Evolutionary conservation across 2,888 invertebrate species (phyloP).

Genomic region (Drosophila gaucha): DNA sequence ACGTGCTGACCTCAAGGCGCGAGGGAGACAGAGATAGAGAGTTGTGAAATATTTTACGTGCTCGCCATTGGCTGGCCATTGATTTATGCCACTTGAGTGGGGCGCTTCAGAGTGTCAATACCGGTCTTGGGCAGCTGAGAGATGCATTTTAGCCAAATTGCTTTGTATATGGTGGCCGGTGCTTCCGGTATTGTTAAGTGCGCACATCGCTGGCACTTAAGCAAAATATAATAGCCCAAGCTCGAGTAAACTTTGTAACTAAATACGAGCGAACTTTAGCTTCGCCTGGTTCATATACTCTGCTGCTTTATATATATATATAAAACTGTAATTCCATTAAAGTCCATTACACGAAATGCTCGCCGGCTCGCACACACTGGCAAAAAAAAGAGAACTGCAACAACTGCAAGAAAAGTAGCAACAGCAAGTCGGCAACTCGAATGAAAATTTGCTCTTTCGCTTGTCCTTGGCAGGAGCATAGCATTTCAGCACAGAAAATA

Average conservation of each 20-base stretch:
- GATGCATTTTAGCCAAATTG: conserved; percentile 79
- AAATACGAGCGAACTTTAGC: conserved; percentile 62
- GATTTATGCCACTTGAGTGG: conserved; percentile 77
- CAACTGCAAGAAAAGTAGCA: conserved; percentile 20
- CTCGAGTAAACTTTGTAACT: conserved; percentile 77
- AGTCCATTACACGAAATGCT: conserved; percentile 78
- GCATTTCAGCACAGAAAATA: conserved; percentile 73
- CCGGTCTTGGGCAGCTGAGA: conserved; percentile 47
- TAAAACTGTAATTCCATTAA: conserved; percentile 80
- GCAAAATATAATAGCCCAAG: conserved; percentile 73
- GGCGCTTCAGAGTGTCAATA: conserved; percentile 76
- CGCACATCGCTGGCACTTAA: conserved; percentile 74
- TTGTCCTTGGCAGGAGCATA: conserved; percentile 66
- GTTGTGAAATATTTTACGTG: conserved; percentile 78
- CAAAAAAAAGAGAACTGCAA: conserved; percentile 28
- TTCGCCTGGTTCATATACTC: conserved; percentile 12
- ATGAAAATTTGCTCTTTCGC: conserved; percentile 55
- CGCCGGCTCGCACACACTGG: conserved; percentile 48
- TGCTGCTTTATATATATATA: conserved; percentile 37
- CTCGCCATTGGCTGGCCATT: conserved; percentile 71
- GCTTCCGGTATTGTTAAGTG: conserved; percentile 78
- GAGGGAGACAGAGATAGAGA: not conserved
- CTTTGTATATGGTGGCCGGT: conserved; percentile 51
- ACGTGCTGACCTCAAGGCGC: conserved; percentile 70
- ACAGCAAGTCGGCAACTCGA: conserved; percentile 38